Conservation (phyloP, 2,113 vertebrate species). For the Fulica atra region DNA sequence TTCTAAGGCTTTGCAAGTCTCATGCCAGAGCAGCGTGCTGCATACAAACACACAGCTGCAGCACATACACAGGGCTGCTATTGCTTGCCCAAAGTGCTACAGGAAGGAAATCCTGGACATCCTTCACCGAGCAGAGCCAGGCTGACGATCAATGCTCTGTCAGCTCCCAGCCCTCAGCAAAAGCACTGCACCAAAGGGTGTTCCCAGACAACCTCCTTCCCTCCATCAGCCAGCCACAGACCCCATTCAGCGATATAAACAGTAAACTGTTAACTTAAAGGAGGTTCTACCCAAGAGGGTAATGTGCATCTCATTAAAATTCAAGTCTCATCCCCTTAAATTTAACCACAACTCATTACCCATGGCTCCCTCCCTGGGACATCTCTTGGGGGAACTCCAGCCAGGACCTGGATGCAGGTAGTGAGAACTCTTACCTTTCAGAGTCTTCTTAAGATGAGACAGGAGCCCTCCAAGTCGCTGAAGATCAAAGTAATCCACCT, state of each 20-base stretch:
- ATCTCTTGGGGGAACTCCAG: neutral
- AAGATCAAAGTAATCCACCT: slow-evolving; percentile 97
- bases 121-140: neutral
- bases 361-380: neutral
- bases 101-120: neutral
- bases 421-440: slow-evolving; percentile 82
- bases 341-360: neutral
- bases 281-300: neutral
- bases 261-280: neutral
- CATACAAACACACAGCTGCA: neutral
- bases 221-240: neutral
- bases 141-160: neutral
- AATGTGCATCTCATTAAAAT: neutral
- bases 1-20: neutral
- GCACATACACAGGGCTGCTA: neutral
- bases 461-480: slow-evolving; percentile 95
- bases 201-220: neutral
- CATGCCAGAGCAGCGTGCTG: neutral
- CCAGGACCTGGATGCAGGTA: neutral
- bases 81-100: neutral
- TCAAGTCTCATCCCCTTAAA: neutral
- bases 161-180: neutral
- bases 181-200: neutral
- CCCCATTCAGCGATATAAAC: neutral
- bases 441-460: slow-evolving; percentile 95